Conservation (phyloP, 2,888 invertebrate species). For the Cordilura impudica region DNA sequence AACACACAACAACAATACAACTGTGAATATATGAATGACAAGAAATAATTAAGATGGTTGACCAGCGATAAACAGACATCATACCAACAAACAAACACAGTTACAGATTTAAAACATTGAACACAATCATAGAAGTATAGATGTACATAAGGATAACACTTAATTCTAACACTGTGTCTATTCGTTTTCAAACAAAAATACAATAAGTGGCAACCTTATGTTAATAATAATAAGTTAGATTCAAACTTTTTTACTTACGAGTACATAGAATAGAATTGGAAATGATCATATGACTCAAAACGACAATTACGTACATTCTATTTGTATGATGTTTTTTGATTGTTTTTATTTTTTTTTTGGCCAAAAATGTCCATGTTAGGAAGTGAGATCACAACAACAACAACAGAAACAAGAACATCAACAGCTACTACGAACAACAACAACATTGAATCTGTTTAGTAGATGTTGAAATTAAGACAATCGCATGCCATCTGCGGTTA, state of each 20-base stretch:
- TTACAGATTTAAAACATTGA: background rate
- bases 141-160: background rate
- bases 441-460: no score
- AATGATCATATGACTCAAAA: slow-evolving; percentile 40
- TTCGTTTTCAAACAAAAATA: no score
- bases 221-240: background rate
- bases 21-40: slow-evolving; percentile 58
- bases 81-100: slow-evolving; percentile 16
- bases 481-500: slow-evolving; percentile 49
- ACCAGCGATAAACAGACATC: slow-evolving; percentile 62
- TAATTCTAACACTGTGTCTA: no score
- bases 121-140: background rate
- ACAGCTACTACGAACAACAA: no score
- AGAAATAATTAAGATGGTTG: slow-evolving; percentile 65
- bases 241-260: slow-evolving; percentile 13
- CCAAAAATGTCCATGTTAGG: slow-evolving; percentile 56
- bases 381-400: slow-evolving; percentile 56
- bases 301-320: slow-evolving; percentile 8
- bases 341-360: slow-evolving; percentile 4
- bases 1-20: slow-evolving; percentile 49
- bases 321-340: background rate
- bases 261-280: slow-evolving; percentile 35
- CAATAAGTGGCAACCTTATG: slow-evolving; percentile 21
- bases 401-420: slow-evolving; percentile 27
- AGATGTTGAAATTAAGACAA: slow-evolving; percentile 53